Percentiles rank a stretch among this genome's conserved stretches.
phyloP scores from a whole-genome alignment of 1,140 invertebrate species.

The Calliphora vicina region DNA sequence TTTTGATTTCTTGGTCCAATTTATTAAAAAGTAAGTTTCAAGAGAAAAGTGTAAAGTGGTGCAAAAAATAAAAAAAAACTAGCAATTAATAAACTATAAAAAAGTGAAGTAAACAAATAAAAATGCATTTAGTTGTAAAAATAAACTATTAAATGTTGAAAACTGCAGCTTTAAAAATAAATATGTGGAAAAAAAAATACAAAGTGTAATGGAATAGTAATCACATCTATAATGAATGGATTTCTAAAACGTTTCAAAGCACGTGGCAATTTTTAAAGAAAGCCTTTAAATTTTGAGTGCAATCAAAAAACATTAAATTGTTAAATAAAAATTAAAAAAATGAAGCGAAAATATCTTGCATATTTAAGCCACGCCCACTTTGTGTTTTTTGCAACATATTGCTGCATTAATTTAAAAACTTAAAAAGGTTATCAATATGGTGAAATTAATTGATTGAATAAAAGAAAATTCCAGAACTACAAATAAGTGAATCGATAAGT shows the following conservation, averaged over 20 bases:
- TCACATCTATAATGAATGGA: not conserved
- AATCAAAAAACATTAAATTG: not conserved
- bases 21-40: constrained; percentile 61
- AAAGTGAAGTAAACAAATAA: constrained; percentile 34
- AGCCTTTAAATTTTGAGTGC: not conserved
- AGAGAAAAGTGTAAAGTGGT: constrained; percentile 38
- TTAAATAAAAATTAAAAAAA: not conserved
- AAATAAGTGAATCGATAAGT: too few relatives aligned
- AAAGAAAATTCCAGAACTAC: not conserved
- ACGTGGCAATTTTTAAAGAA: constrained; percentile 21
- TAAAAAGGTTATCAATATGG: not conserved
- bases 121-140: not conserved
- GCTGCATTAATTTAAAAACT: not conserved
- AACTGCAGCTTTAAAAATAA: not conserved
- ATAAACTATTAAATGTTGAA: constrained; percentile 44
- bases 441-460: not conserved
- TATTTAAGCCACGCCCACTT: constrained; percentile 17
- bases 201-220: not conserved
- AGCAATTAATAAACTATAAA: not conserved
- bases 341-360: not conserved
- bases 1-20: constrained; percentile 61
- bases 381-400: constrained; percentile 21
- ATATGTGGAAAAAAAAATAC: not conserved
- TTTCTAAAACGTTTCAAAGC: not conserved
- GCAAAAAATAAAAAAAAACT: constrained; percentile 36